phyloP scores from a whole-genome alignment of 2,797 vertebrate genomes.

The Hafferia zeledoni region DNA sequence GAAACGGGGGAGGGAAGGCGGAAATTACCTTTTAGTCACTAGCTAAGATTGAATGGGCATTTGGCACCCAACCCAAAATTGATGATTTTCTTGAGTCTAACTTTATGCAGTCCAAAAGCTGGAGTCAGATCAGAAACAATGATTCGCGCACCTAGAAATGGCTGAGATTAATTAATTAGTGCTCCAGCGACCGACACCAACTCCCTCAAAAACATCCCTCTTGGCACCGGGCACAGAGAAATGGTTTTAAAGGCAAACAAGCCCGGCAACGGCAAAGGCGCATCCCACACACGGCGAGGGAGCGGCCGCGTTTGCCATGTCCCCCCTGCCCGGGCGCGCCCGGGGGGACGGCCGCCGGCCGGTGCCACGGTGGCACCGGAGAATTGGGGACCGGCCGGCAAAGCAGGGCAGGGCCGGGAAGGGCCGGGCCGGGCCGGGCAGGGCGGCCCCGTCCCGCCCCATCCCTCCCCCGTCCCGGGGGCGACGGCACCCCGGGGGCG shows the following conservation, averaged over 20 bases:
- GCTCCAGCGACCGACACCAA: not conserved
- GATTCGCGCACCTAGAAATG: not conserved
- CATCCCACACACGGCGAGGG: not conserved
- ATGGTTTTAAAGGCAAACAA: not conserved
- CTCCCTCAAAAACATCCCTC: not conserved
- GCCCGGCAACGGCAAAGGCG: not conserved
- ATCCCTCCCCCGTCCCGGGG: not conserved
- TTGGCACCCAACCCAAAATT: not conserved
- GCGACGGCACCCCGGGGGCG: not conserved
- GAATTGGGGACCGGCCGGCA: too few relatives aligned
- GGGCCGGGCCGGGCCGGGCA: too few relatives aligned
- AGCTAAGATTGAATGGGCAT: not conserved
- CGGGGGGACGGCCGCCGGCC: too few relatives aligned
- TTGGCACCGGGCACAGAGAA: rapidly evolving
- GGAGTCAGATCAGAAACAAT: not conserved
- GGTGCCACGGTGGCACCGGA: not conserved
- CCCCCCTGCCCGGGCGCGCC: rapidly evolving
- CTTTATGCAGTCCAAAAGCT: not conserved
- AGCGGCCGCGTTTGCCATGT: not conserved
- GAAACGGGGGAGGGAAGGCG: too few relatives aligned
- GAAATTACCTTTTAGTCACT: not conserved
- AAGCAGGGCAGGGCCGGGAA: too few relatives aligned
- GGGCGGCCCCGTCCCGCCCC: not conserved
- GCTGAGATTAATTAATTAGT: not conserved
- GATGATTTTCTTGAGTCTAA: not conserved